Base-by-base conservation (phyloP, 2,888 invertebrate genomes). In the Drosophila nigricruria region DNA sequence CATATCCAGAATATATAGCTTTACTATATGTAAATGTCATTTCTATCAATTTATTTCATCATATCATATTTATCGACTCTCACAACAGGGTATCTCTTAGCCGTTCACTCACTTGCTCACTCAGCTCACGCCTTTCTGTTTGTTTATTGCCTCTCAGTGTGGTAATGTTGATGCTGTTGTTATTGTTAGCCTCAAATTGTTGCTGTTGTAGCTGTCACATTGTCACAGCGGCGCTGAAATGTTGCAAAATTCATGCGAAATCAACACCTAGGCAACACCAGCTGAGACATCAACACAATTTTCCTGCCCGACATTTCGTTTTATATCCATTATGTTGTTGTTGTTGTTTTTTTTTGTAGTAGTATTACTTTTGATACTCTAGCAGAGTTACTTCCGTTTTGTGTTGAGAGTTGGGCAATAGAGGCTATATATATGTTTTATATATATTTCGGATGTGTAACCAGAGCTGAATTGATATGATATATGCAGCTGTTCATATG, bases 211-310 rank as follows among this genome's bases (percentile, higher is more conserved):
- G 45, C 67, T 81, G 78, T 69, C 52, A 49, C 64, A 58, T 66
- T 80, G 75, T 69, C 67, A 53, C 64, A 67, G 50, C 36, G 49
- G 32, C 42, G 70, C 70, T 56, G 72, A 82, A 78, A 76, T 84
- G 73, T 54, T 78, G 72, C 73, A 79, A 82, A 77, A 73, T 86
- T 71, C 81, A 88, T 88, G 73, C 49, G 70, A 71, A 61, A 70
- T 76, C 72, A 70, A 66, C 62, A 73, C 70, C 78, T 66, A 68
- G 47, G 30, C 38, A 64, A 34, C 43, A 34, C 43, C 42, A 49
- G 32, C 34, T 59, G 38, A 45, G 64, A 25, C 45, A 59, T 25
- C 40, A 59, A 47, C 25, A 34, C 25, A 43, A 53, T 58, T 18
- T 10, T 42, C 56, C 47, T 59, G 56, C 14, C 25, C 53, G 54